A percentile compares a stretch with the other conserved stretches of the same genome.
Evolutionary conservation across 2,888 invertebrate genomes (phyloP).

Genomic region (Aspidiotus destructor): DNA sequence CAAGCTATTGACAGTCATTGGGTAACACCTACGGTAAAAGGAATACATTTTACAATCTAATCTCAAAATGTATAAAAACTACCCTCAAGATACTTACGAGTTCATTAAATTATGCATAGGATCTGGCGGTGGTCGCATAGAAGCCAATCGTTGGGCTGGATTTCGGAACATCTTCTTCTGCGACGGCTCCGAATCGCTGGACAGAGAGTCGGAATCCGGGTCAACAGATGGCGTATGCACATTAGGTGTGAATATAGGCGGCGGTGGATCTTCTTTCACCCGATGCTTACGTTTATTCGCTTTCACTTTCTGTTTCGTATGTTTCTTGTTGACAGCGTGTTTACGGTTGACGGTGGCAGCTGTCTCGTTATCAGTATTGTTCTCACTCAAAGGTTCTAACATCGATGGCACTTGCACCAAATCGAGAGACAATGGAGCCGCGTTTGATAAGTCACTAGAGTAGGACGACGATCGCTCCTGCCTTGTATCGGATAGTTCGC

Average conservation of each 20-base stretch:
- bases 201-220: conserved; percentile 15
- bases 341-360: background rate
- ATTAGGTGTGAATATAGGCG: background rate
- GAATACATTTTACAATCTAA: background rate
- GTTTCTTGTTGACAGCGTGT: conserved; percentile 9
- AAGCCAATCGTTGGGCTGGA: too few relatives aligned
- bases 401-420: conserved; percentile 11
- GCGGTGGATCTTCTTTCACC: background rate
- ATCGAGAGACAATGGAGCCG: background rate
- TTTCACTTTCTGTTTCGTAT: conserved; percentile 13
- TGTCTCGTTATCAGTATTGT: background rate
- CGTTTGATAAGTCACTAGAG: too few relatives aligned
- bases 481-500: conserved; percentile 47
- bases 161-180: background rate
- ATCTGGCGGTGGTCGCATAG: background rate
- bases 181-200: conserved; percentile 23
- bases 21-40: conserved; percentile 6
- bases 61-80: background rate
- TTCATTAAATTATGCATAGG: conserved; percentile 10
- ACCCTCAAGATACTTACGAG: background rate
- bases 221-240: conserved; percentile 16
- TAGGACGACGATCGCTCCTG: conserved; percentile 37
- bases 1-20: background rate
- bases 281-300: conserved; percentile 16
- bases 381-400: conserved; percentile 4